A percentile compares a stretch with the other conserved stretches of the same genome.
These are phyloP conservation scores for Xestia xanthographa DNA, from an alignment of 2,888 invertebrate genomes.

Conservation along the genomic window DNA sequence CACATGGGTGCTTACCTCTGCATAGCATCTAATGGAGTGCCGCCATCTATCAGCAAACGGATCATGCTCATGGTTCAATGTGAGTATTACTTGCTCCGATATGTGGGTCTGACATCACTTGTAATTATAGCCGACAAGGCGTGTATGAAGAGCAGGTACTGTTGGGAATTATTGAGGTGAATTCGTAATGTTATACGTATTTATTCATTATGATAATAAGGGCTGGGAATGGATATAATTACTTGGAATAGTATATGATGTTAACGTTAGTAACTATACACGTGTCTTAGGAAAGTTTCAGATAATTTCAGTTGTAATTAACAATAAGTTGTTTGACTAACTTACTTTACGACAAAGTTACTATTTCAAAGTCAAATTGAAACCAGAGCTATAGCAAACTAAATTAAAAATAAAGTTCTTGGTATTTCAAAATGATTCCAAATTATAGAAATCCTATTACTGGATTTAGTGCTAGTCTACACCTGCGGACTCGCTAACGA, in stretches of 20 bases:
- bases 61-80: slow-evolving; percentile 96
- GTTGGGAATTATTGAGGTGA: slow-evolving; percentile 35
- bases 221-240: not conserved
- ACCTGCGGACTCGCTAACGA: slow-evolving; percentile 35
- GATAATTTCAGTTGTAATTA: slow-evolving; percentile 1
- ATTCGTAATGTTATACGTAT: slow-evolving; percentile 43
- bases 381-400: not conserved
- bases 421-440: slow-evolving; percentile 15
- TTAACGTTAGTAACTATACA: slow-evolving; percentile 3
- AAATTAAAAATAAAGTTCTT: not conserved
- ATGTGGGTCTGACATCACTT: slow-evolving; percentile 44
- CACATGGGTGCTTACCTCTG: slow-evolving; percentile 98
- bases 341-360: not conserved
- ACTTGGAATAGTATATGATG: not conserved
- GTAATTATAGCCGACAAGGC: slow-evolving; percentile 37
- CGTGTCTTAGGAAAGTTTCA: slow-evolving; percentile 1
- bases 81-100: slow-evolving; percentile 88
- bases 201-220: slow-evolving; percentile 20
- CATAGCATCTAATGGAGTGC: slow-evolving; percentile 98
- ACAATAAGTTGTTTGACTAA: slow-evolving; percentile 2
- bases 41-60: slow-evolving; percentile 96
- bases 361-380: not conserved
- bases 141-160: slow-evolving; percentile 26
- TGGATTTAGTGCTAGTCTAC: slow-evolving; percentile 4
- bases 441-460: not conserved